Percentiles rank a stretch among this genome's conserved stretches.
Evolutionary conservation across 2,888 invertebrate genomes (phyloP).

Genomic region (Scrobipalpa atriplicella): DNA sequence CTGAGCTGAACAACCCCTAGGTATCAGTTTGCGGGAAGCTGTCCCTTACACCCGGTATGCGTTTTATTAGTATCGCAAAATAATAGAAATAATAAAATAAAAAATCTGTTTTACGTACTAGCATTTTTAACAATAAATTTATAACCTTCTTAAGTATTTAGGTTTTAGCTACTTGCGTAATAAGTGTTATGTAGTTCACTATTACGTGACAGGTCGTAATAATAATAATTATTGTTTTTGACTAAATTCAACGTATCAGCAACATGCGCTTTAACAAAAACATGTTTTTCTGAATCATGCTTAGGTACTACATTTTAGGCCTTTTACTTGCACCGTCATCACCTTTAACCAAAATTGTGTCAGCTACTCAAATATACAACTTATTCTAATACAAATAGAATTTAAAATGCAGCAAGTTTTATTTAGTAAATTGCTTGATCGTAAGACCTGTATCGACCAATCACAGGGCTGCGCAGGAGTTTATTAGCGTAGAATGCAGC

Average conservation of each 20-base stretch:
- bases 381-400: not conserved
- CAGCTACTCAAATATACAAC: not conserved
- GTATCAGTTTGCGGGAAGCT: too few species aligned
- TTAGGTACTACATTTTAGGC: not conserved
- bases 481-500: constrained; percentile 12
- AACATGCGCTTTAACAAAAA: not conserved
- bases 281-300: not conserved
- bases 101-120: too few species aligned
- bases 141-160: too few species aligned
- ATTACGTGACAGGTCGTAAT: not conserved
- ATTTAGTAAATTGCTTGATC: not conserved
- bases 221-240: not conserved
- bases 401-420: not conserved
- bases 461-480: constrained; percentile 8
- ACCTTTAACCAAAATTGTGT: not conserved
- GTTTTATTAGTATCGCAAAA: too few species aligned
- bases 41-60: too few species aligned
- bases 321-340: constrained; percentile 8
- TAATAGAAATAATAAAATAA: too few species aligned
- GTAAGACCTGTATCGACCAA: constrained; percentile 8
- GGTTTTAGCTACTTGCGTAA: too few species aligned
- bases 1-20: too few species aligned
- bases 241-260: not conserved
- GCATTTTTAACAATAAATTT: too few species aligned
- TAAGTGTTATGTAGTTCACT: too few species aligned